Evolutionary conservation across 1,140 invertebrate genomes (phyloP).

Genomic region (Zaprionus nigranus): DNA sequence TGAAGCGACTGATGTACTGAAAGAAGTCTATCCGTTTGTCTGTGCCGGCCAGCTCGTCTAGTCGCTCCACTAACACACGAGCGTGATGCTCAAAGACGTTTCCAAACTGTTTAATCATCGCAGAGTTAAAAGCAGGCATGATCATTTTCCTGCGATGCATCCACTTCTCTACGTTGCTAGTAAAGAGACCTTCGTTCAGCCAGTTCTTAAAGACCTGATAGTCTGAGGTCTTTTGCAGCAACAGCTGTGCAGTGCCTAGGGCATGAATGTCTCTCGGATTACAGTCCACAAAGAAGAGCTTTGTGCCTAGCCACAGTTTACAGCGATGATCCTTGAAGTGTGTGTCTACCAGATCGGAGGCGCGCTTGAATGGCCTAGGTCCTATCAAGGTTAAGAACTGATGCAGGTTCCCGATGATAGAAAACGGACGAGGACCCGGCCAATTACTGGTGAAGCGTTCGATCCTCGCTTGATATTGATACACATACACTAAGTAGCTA

Average conservation of each 20-base stretch:
- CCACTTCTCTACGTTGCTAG: slow-evolving; percentile 90
- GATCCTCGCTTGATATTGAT: slow-evolving; percentile 44
- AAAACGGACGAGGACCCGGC: slow-evolving; percentile 55
- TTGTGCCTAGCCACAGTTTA: slow-evolving; percentile 66
- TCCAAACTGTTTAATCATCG: slow-evolving; percentile 85
- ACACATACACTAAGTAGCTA: slow-evolving; percentile 36
- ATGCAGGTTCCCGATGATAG: slow-evolving; percentile 63
- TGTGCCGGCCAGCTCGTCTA: slow-evolving; percentile 14
- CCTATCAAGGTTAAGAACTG: slow-evolving; percentile 55
- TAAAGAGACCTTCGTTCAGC: slow-evolving; percentile 88
- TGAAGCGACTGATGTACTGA: slow-evolving; percentile 51
- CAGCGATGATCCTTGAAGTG: slow-evolving; percentile 64
- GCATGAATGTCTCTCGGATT: slow-evolving; percentile 74
- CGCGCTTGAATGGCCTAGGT: slow-evolving; percentile 44
- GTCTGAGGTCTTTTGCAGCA: slow-evolving; percentile 85
- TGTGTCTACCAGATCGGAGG: slow-evolving; percentile 31
- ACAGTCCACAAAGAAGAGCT: slow-evolving; percentile 65
- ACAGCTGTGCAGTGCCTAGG: slow-evolving; percentile 58
- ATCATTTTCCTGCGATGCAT: slow-evolving; percentile 90
- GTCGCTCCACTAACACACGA: slow-evolving; percentile 30
- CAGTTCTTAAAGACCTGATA: slow-evolving; percentile 87
- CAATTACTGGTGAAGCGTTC: slow-evolving; percentile 60
- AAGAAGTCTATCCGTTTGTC: slow-evolving; percentile 52
- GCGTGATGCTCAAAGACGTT: slow-evolving; percentile 55
- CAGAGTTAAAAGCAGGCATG: slow-evolving; percentile 95